Evolutionary conservation across 1,140 invertebrate genomes (phyloP).

Genomic region (Chlorops oryzae): DNA sequence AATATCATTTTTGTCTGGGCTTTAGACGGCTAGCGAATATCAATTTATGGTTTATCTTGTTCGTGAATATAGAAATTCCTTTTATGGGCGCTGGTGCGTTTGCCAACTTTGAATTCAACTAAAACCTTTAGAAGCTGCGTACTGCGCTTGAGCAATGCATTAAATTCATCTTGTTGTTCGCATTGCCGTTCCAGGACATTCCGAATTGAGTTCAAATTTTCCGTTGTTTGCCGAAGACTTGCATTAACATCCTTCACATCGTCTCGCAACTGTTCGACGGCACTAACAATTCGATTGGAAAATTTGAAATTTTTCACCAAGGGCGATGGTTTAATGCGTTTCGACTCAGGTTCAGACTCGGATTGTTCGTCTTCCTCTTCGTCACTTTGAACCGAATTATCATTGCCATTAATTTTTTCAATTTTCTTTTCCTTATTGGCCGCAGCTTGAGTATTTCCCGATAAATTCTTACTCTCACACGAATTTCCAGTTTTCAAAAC

Average conservation of each 20-base stretch:
- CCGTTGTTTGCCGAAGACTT: conserved; percentile 1
- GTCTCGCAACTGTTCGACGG: not conserved
- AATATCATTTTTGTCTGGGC: no score
- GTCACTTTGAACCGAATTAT: not conserved
- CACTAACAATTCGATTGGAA: not conserved
- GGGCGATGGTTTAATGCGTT: not conserved
- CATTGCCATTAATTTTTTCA: not conserved
- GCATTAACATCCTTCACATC: conserved; percentile 4
- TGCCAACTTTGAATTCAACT: conserved; percentile 8
- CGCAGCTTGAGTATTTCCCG: no score
- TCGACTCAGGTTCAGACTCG: not conserved
- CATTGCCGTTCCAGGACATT: conserved; percentile 6
- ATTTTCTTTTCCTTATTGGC: no score
- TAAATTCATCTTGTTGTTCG: conserved; percentile 7
- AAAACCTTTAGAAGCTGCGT: conserved; percentile 5
- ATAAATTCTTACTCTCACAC: no score
- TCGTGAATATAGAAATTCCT: no score
- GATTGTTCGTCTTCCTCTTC: not conserved
- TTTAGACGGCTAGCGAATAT: no score
- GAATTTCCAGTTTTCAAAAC: no score
- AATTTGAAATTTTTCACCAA: conserved; percentile 8
- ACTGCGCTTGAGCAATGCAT: conserved; percentile 5
- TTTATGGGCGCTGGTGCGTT: not conserved
- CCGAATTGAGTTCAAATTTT: not conserved
- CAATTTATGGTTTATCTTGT: no score